Conservation (phyloP, 1,140 invertebrate species). For the Heliconius melpomene region DNA sequence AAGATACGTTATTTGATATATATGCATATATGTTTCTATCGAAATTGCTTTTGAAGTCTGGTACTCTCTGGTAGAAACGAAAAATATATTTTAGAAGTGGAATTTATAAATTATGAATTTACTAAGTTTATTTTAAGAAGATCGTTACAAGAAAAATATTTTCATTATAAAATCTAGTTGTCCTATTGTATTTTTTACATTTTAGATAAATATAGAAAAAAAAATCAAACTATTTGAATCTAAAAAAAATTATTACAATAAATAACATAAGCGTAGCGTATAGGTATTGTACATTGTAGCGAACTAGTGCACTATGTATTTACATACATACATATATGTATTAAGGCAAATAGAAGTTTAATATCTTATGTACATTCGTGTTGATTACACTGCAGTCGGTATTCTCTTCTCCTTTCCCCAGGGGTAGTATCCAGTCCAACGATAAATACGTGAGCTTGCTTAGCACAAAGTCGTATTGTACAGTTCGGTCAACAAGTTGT, state of each 20-base stretch:
- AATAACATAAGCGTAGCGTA: too few relatives aligned
- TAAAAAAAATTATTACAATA: too few relatives aligned
- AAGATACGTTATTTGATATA: too few relatives aligned
- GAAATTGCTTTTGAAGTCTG: too few relatives aligned
- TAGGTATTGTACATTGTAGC: too few relatives aligned
- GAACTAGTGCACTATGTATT: background rate
- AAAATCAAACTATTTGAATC: too few relatives aligned
- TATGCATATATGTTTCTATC: too few relatives aligned
- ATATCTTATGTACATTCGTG: constrained; percentile 14
- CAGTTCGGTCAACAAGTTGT: background rate
- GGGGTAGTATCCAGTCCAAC: constrained; percentile 14
- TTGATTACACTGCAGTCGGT: constrained; percentile 23
- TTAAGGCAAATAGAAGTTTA: constrained; percentile 8
- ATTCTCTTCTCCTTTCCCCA: constrained; percentile 20
- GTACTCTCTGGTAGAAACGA: too few relatives aligned
- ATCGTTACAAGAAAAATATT: background rate
- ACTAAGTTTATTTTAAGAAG: background rate
- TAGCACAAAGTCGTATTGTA: background rate
- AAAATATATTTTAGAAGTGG: background rate
- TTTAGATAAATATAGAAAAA: background rate
- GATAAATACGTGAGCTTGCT: constrained; percentile 26
- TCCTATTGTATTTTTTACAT: too few relatives aligned
- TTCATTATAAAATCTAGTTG: too few relatives aligned
- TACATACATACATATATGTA: background rate
- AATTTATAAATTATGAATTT: background rate